Percentiles rank a stretch among this genome's conserved stretches.
Conservation (phyloP, 2,113 vertebrate species). For the Maccullochella peelii region DNA sequence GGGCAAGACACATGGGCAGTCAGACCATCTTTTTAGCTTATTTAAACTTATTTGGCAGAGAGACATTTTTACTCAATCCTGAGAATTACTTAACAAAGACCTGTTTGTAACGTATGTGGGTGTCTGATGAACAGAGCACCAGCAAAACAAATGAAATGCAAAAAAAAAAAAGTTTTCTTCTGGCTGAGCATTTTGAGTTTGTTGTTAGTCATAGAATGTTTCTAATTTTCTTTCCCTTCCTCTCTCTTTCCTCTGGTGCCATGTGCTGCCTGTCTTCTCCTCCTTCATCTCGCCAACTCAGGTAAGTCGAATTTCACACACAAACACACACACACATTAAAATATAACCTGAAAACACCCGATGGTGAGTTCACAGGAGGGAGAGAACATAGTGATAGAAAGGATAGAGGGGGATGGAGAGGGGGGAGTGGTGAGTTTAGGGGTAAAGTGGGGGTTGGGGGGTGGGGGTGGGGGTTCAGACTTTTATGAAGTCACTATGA, state of each 20-base stretch:
- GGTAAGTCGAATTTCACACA: slow-evolving; percentile 59
- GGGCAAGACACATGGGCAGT: no score
- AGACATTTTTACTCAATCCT: neutral
- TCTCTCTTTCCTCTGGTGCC: slow-evolving; percentile 15
- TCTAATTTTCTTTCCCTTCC: neutral
- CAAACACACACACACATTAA: slow-evolving; percentile 5
- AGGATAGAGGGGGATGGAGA: neutral
- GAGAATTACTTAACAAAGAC: neutral
- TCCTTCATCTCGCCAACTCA: slow-evolving; percentile 33
- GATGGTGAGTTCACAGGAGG: slow-evolving; percentile 29
- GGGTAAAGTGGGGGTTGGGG: slow-evolving; percentile 31
- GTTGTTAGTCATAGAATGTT: neutral
- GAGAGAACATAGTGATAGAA: neutral
- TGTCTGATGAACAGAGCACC: neutral
- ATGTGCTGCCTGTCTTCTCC: slow-evolving; percentile 2
- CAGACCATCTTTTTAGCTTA: no score
- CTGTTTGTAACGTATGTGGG: neutral
- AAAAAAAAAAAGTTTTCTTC: no score
- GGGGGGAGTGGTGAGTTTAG: neutral
- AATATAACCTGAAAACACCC: slow-evolving; percentile 14
- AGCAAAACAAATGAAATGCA: neutral
- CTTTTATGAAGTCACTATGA: slow-evolving; percentile 80
- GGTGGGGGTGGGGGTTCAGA: slow-evolving; percentile 37
- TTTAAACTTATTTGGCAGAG: neutral
- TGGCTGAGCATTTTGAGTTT: neutral